These are phyloP conservation scores for Craniophora ligustri DNA, from an alignment of 2,888 invertebrate species.

Conservation along the genomic window DNA sequence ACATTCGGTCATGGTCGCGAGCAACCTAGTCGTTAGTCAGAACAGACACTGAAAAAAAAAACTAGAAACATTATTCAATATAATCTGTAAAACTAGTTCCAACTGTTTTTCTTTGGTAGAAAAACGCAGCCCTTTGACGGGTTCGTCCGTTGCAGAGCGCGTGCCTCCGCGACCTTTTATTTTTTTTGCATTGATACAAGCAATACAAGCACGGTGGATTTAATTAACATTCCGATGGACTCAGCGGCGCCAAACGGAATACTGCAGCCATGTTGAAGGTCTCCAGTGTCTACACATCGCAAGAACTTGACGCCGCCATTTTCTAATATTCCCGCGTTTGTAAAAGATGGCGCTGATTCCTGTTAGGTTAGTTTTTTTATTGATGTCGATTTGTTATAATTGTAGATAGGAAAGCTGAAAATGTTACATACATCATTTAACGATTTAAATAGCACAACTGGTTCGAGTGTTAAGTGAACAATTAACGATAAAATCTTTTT, in stretches of 20 bases:
- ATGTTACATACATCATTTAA: too few species aligned
- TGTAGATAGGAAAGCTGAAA: too few species aligned
- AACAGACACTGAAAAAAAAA: conserved; percentile 23
- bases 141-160: conserved; percentile 56
- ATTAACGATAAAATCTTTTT: too few species aligned
- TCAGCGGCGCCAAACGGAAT: conserved; percentile 48
- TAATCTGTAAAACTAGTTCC: conserved; percentile 35
- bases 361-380: conserved; percentile 2
- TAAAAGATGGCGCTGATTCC: conserved; percentile 10
- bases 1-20: conserved; percentile 32
- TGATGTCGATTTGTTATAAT: not conserved
- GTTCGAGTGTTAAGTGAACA: too few species aligned
- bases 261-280: conserved; percentile 27
- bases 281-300: conserved; percentile 14
- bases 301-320: conserved; percentile 18
- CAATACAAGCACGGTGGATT: conserved; percentile 54
- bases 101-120: conserved; percentile 33
- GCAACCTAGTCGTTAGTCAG: conserved; percentile 27
- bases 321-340: conserved; percentile 22
- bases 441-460: too few species aligned
- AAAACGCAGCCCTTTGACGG: conserved; percentile 45
- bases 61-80: conserved; percentile 24
- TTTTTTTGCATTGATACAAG: conserved; percentile 70
- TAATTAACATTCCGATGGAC: conserved; percentile 63
- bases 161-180: conserved; percentile 78